Conservation (phyloP, 2,888 invertebrate species). For the Hirudinaria manillensis region DNA sequence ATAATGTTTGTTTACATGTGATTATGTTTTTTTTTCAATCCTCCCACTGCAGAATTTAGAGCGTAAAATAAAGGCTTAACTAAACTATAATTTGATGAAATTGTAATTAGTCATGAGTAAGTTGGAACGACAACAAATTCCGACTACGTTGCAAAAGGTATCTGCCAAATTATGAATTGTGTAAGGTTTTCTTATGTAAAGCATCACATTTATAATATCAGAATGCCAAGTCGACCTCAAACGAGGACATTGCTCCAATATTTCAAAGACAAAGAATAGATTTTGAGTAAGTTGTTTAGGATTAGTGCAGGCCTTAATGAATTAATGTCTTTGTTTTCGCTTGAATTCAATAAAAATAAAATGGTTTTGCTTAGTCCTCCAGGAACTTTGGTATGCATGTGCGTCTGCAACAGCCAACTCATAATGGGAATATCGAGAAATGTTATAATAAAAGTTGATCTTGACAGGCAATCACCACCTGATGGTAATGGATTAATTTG, state of each 20-base stretch:
- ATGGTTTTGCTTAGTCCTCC: constrained; percentile 60
- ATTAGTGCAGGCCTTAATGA: background rate
- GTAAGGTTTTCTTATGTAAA: too few species aligned
- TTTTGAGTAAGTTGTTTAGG: constrained; percentile 46
- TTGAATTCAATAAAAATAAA: background rate
- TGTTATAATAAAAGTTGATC: constrained; percentile 71
- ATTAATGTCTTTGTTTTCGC: background rate
- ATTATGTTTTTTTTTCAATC: too few species aligned
- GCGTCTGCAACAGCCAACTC: constrained; percentile 74
- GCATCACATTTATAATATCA: too few species aligned
- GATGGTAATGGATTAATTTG: constrained; percentile 60
- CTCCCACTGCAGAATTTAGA: too few species aligned
- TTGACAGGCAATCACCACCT: constrained; percentile 70
- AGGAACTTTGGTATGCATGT: constrained; percentile 72
- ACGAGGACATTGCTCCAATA: constrained; percentile 64
- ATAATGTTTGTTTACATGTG: too few species aligned
- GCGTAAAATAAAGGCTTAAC: too few species aligned
- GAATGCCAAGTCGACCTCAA: too few species aligned
- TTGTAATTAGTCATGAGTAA: too few species aligned
- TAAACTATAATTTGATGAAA: too few species aligned
- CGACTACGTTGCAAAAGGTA: too few species aligned
- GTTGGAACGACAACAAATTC: too few species aligned
- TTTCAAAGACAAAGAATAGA: constrained; percentile 68
- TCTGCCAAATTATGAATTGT: too few species aligned
- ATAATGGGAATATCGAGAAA: constrained; percentile 78